A percentile compares a stretch with the other conserved stretches of the same genome.
phyloP scores from a whole-genome alignment of 2,888 invertebrate genomes.

The Itoplectis maculator region DNA sequence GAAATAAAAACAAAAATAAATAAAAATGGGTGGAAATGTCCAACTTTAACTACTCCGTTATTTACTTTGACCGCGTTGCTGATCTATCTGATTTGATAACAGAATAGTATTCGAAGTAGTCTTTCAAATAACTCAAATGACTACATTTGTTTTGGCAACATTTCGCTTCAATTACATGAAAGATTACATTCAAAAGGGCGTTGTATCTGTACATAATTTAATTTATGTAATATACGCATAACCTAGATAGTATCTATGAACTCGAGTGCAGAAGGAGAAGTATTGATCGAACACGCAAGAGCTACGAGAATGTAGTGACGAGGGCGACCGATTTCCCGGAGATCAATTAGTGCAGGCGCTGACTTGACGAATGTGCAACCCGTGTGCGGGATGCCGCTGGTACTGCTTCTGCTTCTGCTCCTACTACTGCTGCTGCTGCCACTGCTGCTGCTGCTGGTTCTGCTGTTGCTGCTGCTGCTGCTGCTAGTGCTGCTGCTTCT shows the following conservation, averaged over 20 bases:
- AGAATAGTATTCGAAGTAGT: too few species aligned
- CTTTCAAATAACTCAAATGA: too few species aligned
- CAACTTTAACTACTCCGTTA: too few species aligned
- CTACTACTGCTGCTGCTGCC: constrained; percentile 43
- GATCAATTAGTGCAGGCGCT: constrained; percentile 70
- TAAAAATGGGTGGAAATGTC: too few species aligned
- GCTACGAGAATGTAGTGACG: constrained; percentile 52
- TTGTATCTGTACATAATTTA: neutral
- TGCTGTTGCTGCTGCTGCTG: constrained; percentile 18
- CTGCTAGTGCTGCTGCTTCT: constrained; percentile 4
- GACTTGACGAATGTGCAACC: constrained; percentile 69
- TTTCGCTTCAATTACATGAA: too few species aligned
- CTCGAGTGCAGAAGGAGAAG: constrained; percentile 12
- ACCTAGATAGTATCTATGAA: neutral
- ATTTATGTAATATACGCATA: neutral
- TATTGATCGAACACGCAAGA: constrained; percentile 57
- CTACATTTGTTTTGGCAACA: too few species aligned
- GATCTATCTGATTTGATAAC: too few species aligned
- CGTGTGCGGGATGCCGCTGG: constrained; percentile 17
- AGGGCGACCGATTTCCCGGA: constrained; percentile 57
- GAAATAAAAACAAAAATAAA: too few species aligned
- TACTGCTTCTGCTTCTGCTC: constrained; percentile 5
- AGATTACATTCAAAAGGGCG: too few species aligned
- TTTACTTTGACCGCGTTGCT: too few species aligned
- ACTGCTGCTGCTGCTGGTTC: constrained; percentile 18